Evolutionary conservation across 37 sponge, comb jelly and placozoan species (phyloP).

Genomic region (Haliclona indistincta): DNA sequence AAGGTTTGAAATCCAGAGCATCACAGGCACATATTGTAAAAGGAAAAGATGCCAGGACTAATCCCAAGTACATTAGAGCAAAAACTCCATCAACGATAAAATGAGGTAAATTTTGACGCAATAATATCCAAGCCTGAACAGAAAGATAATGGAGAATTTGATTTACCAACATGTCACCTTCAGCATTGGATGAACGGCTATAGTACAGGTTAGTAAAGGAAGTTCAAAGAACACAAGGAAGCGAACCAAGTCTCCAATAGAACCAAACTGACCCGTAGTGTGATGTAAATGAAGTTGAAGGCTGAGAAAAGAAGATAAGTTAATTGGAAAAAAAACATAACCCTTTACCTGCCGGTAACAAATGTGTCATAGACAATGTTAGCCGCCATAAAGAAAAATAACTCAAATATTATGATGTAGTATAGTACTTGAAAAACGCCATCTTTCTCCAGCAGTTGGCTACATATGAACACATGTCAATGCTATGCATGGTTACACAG

Average conservation of each 20-base stretch:
- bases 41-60: neutral
- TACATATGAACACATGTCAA: neutral
- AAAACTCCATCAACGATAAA: neutral
- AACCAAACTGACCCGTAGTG: neutral
- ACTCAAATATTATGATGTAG: slow-evolving; percentile 5
- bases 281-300: neutral
- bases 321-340: neutral
- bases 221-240: slow-evolving; percentile 1
- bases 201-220: neutral
- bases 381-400: slow-evolving; percentile 8
- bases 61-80: neutral
- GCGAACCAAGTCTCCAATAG: neutral
- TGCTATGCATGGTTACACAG: too few relatives aligned
- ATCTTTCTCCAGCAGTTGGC: slow-evolving; percentile 6
- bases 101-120: too few relatives aligned
- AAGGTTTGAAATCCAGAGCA: neutral
- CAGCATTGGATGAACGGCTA: slow-evolving; percentile 8
- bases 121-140: too few relatives aligned
- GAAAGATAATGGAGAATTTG: too few relatives aligned
- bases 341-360: slow-evolving; percentile 15
- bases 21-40: neutral
- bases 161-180: too few relatives aligned
- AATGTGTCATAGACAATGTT: slow-evolving; percentile 8
- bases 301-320: neutral
- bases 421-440: slow-evolving; percentile 13